Evolutionary conservation across 2,888 invertebrate species (phyloP), one percentile per base, ranked within the genome.

Genomic region (Aleiodes testaceus): DNA sequence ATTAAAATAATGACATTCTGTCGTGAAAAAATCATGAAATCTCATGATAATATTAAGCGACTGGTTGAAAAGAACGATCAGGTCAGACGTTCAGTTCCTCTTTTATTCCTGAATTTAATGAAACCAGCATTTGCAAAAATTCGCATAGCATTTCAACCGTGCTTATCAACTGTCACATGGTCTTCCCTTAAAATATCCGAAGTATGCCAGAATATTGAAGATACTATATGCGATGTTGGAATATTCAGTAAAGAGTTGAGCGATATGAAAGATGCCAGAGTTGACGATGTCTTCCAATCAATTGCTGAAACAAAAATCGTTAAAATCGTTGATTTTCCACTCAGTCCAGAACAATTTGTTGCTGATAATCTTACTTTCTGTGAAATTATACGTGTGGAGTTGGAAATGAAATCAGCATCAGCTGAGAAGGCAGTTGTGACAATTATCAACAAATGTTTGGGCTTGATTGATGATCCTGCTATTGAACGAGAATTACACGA

Each of bases 121-220:
- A 90, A 92, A 65, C 90, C 92, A 3, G 90, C 91, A 72, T 87
- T 95, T 11, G 89, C 92, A 73, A 92, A 92, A 82, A 84, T 95
- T 76, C 94, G 95, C 74, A 89, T 90, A 65, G 91, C 92, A 0
- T 92, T 96, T 75, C 91, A 92, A 85, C 93, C 95, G 0, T 95
- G 93, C 0, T 87, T 95, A 11, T 93, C 93, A 0, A 91, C 92
- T 1, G 91, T 95, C 16, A 94, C 94, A 0, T 97, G 96, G 96
- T 92, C 94, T 0, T 95, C 95, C 0, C 89, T 94, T 78, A 92
- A 93, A 81, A 92, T 94, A 77, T 90, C 91, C 0, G 86, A 91
- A 42, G 92, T 92, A 80, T 92, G 92, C 78, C 88, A 88, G 1
- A 87, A 89, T 18, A 91, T 94, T 47, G 88, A 88, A 68, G 79